Base-by-base conservation (phyloP, 1,140 invertebrate species). In the Drosophila willistoni region DNA sequence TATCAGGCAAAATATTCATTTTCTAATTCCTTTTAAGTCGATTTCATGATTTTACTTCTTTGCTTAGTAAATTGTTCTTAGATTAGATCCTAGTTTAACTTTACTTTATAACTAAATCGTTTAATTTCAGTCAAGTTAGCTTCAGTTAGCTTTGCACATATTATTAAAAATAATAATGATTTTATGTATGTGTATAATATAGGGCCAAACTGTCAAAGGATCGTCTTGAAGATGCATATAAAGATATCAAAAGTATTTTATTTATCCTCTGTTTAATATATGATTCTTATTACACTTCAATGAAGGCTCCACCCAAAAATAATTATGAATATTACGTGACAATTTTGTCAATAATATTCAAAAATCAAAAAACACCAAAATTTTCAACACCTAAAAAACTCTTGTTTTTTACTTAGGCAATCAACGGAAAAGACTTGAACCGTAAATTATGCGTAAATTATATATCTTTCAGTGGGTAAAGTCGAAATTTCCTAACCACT, bases 391-490 rank as follows among this genome's bases (percentile, higher is more conserved):
- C 65, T 66, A 7, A 77, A 77, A 42, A 44, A 7, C 29, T 76
- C 36, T 39, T 39, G 47, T 25, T 25, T 64, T 60, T 76, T 76
- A 76, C 70, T 41, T 47, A 70, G 64, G 41, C 14, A 60, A 54
- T 29, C 22, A 77, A 41, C 73, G 73, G 73, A 77, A 75, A 70
- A 47, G 42, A 77, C 60, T 42, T 77, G 73, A 70, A 60, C 66
- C 73, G 73, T 77, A 77, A 77, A 77, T 77, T 19, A 66, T 70
- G 39, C 36, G 36, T 61, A 76, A 69, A 57, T 75, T 76, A 75
- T 74, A 73, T 57, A 54, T 57, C 3, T 22, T 19, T 29, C 34
- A 36, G 13, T 9, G 6, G 39, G 19, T 47, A 47, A 29, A 33
- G 44, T 14, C 55, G 12, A 73, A 14, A 74, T 56, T 66, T n/a